Percentiles rank a stretch among this genome's conserved stretches.
phyloP scores from a whole-genome alignment of 2,113 vertebrate species.

The Prolemur simus region DNA sequence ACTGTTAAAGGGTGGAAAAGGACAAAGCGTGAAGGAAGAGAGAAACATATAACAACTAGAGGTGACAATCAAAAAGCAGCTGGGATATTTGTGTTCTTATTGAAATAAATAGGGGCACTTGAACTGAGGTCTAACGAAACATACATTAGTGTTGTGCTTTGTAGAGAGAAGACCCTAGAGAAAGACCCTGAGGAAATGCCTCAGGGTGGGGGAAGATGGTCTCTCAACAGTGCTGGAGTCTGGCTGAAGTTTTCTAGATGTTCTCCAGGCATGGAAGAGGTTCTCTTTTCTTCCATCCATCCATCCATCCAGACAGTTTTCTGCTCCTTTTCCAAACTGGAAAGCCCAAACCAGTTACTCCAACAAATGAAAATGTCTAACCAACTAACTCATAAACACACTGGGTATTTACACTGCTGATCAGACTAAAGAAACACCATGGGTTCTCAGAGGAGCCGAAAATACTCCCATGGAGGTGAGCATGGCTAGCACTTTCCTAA shows the following conservation, averaged over 20 bases:
- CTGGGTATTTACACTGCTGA: constrained; percentile 73
- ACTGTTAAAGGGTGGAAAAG: constrained; percentile 10
- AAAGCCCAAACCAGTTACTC: constrained; percentile 78
- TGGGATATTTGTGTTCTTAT: constrained; percentile 65
- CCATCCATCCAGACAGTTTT: constrained; percentile 65
- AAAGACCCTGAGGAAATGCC: constrained; percentile 40
- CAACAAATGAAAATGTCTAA: constrained; percentile 72
- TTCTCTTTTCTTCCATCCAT: constrained; percentile 64
- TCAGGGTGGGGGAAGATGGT: constrained; percentile 57
- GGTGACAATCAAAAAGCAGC: constrained; percentile 55
- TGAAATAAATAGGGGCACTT: constrained; percentile 87
- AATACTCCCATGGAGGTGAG: constrained; percentile 54
- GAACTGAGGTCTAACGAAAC: constrained; percentile 78
- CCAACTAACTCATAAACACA: constrained; percentile 76
- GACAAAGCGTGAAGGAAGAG: not conserved
- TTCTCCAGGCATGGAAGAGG: constrained; percentile 77
- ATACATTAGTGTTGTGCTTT: constrained; percentile 90
- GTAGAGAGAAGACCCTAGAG: constrained; percentile 83
- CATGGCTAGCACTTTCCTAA: constrained; percentile 77
- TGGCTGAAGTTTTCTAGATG: constrained; percentile 80
- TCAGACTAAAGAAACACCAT: constrained; percentile 72
- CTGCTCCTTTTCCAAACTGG: constrained; percentile 71
- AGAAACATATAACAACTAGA: not conserved
- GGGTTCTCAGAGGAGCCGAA: constrained; percentile 64
- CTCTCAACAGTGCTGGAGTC: constrained; percentile 76